Percentiles rank a stretch among this genome's conserved stretches.
Evolutionary conservation across 2,888 invertebrate genomes (phyloP).

Genomic region (Blastobasis lacticolella): DNA sequence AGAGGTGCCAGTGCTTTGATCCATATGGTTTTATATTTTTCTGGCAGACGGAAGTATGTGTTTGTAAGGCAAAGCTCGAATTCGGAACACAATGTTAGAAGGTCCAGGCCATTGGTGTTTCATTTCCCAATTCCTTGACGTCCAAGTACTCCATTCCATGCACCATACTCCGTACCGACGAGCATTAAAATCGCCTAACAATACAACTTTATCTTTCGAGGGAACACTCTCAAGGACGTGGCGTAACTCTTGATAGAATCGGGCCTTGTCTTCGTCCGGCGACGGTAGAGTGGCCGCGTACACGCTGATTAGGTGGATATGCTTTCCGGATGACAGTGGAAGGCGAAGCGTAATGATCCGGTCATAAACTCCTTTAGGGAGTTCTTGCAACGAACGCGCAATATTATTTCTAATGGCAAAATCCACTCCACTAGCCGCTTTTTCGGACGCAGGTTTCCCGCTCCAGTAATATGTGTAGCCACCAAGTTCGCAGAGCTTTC

Average conservation of each 20-base stretch:
- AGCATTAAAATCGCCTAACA: constrained; percentile 4
- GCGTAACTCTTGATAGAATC: not conserved
- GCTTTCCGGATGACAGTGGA: not conserved
- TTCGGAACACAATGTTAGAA: constrained; percentile 11
- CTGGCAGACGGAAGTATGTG: constrained; percentile 11
- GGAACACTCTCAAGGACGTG: not conserved
- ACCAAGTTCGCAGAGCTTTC: not conserved
- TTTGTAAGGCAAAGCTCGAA: constrained; percentile 10
- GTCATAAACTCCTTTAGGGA: not conserved
- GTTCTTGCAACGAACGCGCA: not conserved
- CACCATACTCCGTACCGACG: not conserved
- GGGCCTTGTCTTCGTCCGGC: not conserved
- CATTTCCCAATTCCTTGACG: constrained; percentile 15
- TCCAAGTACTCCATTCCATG: constrained; percentile 12
- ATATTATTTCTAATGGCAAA: not conserved
- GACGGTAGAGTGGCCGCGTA: not conserved
- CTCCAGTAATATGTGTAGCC: not conserved
- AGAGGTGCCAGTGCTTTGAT: constrained; percentile 3
- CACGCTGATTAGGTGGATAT: not conserved
- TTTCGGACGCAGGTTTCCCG: not conserved
- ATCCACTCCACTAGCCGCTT: not conserved
- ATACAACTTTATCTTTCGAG: not conserved
- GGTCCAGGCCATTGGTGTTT: constrained; percentile 10
- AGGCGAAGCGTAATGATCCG: not conserved
- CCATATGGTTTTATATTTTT: constrained; percentile 17